These are phyloP conservation scores for Apteryx owenii DNA, from an alignment of 2,113 vertebrate species.

Conservation along the genomic window DNA sequence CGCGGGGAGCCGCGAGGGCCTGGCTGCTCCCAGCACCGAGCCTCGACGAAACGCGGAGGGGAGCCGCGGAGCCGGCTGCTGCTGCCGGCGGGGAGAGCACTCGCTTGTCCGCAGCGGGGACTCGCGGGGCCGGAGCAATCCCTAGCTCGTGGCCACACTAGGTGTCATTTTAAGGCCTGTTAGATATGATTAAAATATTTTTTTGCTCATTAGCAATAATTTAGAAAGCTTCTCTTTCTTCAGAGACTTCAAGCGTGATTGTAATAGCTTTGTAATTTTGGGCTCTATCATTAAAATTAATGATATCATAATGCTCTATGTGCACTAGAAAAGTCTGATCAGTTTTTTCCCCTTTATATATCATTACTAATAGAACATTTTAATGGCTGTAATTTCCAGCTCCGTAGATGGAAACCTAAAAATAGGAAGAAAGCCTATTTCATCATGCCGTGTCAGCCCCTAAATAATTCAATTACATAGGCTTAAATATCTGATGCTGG, in stretches of 20 bases:
- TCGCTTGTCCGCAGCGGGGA: neutral
- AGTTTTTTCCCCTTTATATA: slow-evolving; percentile 74
- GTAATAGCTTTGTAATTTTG: slow-evolving; percentile 74
- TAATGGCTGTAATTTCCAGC: slow-evolving; percentile 77
- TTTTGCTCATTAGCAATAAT: slow-evolving; percentile 69
- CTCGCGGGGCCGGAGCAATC: neutral
- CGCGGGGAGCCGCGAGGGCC: too few relatives aligned
- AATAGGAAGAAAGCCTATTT: slow-evolving; percentile 73
- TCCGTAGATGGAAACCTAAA: slow-evolving; percentile 75
- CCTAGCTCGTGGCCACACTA: neutral
- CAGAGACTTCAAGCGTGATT: slow-evolving; percentile 59
- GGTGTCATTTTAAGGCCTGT: slow-evolving; percentile 30
- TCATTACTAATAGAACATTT: slow-evolving; percentile 80
- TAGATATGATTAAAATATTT: slow-evolving; percentile 70
- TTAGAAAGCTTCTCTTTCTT: slow-evolving; percentile 35
- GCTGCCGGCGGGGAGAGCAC: too few relatives aligned
- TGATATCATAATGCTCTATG: slow-evolving; percentile 70
- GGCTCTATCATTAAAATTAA: slow-evolving; percentile 79
- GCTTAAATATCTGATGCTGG: slow-evolving; percentile 63
- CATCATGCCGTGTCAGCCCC: slow-evolving; percentile 58
- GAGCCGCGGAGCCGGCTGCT: too few relatives aligned
- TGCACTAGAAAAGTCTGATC: slow-evolving; percentile 67
- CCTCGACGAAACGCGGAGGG: too few relatives aligned
- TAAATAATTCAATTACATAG: slow-evolving; percentile 81
- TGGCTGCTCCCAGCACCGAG: too few relatives aligned